Conservation (phyloP, 2,113 vertebrate genomes). For the Pao palembangensis region DNA sequence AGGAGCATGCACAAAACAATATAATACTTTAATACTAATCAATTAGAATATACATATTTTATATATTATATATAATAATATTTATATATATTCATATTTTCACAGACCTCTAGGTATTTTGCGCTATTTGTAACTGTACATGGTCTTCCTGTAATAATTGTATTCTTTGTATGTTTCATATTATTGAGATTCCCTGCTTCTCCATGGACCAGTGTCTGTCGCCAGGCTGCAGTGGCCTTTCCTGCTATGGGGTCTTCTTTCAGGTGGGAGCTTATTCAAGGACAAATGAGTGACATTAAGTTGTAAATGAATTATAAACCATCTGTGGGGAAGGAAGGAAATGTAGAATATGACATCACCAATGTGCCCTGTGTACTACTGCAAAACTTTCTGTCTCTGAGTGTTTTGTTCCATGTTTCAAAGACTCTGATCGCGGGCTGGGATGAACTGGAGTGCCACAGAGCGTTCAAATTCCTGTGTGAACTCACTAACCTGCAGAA, state of each 20-base stretch:
- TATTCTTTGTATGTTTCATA: no score
- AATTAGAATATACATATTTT: no score
- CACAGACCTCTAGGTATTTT: no score
- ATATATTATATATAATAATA: no score
- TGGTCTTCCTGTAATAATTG: no score
- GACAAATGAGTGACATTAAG: neutral
- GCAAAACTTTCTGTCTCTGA: neutral
- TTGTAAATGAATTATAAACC: slow-evolving; percentile 1
- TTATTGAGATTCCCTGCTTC: slow-evolving; percentile 84
- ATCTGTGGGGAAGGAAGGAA: neutral
- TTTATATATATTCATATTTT: no score
- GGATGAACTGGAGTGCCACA: slow-evolving; percentile 86
- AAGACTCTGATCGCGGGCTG: slow-evolving; percentile 88
- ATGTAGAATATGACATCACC: neutral
- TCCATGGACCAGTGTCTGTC: slow-evolving; percentile 76
- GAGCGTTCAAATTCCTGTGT: slow-evolving; percentile 84
- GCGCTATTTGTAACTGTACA: no score
- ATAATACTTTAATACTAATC: neutral
- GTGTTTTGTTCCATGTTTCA: slow-evolving; percentile 9
- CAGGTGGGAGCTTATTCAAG: slow-evolving; percentile 71
- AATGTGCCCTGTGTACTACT: neutral
- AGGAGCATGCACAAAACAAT: neutral
- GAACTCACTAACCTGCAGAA: slow-evolving; percentile 76
- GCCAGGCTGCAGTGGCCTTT: slow-evolving; percentile 77
- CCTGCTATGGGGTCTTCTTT: slow-evolving; percentile 82